phyloP scores from a whole-genome alignment of 2,888 invertebrate species.

The Leucophenga maculata region DNA sequence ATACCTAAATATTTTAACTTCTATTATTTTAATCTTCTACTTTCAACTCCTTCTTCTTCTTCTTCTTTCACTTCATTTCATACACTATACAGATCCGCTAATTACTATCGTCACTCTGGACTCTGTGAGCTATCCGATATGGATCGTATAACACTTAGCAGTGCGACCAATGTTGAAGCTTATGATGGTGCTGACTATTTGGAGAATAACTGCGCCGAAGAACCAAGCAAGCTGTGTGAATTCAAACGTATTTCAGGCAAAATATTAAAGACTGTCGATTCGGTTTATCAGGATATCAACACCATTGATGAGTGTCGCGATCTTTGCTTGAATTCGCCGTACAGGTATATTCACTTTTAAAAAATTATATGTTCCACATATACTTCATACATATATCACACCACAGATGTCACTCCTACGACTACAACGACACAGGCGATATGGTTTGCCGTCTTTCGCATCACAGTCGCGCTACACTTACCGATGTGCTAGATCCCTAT shows the following conservation, averaged over 20 bases:
- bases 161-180: slow-evolving; percentile 83
- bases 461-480: slow-evolving; percentile 89
- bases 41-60: slow-evolving; percentile 17
- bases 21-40: background rate
- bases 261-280: slow-evolving; percentile 93
- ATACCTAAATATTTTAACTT: too few relatives aligned
- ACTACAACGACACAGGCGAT: slow-evolving; percentile 93
- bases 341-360: slow-evolving; percentile 73
- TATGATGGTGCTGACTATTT: slow-evolving; percentile 85
- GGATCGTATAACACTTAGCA: slow-evolving; percentile 92
- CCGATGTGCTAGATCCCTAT: slow-evolving; percentile 91
- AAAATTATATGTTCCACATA: background rate
- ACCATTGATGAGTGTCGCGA: slow-evolving; percentile 91
- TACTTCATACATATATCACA: background rate
- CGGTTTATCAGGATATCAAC: slow-evolving; percentile 91
- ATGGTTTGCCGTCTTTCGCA: slow-evolving; percentile 93
- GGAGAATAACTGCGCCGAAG: slow-evolving; percentile 94
- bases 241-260: slow-evolving; percentile 91
- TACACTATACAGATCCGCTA: slow-evolving; percentile 82
- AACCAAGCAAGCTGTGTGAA: slow-evolving; percentile 94
- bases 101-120: slow-evolving; percentile 89
- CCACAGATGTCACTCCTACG: slow-evolving; percentile 89
- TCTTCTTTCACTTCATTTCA: slow-evolving; percentile 18
- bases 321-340: slow-evolving; percentile 89
- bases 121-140: slow-evolving; percentile 92